Evolutionary conservation across 2,113 vertebrate species (phyloP).

Genomic region (Aviceda subcristata): DNA sequence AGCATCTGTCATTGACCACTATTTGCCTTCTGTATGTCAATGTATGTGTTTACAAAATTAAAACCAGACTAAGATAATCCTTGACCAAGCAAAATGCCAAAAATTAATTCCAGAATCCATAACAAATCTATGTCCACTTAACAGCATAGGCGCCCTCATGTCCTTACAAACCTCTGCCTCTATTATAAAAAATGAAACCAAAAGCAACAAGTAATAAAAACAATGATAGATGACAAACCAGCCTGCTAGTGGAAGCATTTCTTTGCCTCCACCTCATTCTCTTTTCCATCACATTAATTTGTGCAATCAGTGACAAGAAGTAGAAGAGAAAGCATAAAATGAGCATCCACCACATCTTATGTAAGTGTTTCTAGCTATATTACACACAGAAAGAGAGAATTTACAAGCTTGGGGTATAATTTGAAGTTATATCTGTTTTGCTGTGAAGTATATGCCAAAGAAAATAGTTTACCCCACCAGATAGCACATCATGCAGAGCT

Average conservation of each 20-base stretch:
- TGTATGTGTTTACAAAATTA: neutral
- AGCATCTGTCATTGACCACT: neutral
- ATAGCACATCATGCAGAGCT: neutral
- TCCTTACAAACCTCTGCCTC: neutral
- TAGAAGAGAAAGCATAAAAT: neutral
- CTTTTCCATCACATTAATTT: neutral
- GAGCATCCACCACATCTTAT: neutral
- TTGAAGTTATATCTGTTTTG: neutral
- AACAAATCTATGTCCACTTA: neutral
- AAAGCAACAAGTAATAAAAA: neutral
- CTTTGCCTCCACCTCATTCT: neutral
- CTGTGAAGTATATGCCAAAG: neutral
- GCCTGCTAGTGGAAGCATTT: neutral
- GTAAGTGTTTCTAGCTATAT: neutral
- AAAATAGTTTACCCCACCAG: neutral
- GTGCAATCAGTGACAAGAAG: neutral
- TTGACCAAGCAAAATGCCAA: neutral
- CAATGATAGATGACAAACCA: neutral
- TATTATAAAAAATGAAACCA: neutral
- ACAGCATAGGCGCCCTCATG: neutral
- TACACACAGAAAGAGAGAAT: neutral
- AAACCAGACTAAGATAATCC: neutral
- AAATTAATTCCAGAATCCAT: neutral
- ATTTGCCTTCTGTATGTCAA: conserved; percentile 7
- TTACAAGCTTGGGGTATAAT: neutral